A percentile compares a stretch with the other conserved stretches of the same genome.
phyloP scores from a whole-genome alignment of 37 sponge, comb jelly and placozoan genomes.

The Tethya wilhelma region DNA sequence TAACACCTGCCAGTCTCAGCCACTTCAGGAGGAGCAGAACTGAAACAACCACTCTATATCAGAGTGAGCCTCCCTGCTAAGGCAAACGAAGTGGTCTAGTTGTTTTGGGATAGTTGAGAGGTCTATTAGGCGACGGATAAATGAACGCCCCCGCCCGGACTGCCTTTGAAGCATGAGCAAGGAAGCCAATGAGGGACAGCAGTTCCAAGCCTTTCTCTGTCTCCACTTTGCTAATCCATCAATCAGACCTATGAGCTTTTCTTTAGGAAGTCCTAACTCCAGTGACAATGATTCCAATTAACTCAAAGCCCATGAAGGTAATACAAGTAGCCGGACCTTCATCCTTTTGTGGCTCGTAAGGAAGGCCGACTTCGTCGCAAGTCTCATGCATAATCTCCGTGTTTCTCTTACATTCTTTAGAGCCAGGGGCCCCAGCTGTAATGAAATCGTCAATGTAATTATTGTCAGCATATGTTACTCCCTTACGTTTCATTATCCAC shows the following conservation, averaged over 20 bases:
- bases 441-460: constrained; percentile 1
- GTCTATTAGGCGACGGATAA: not conserved
- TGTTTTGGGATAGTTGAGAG: not conserved
- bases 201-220: too few relatives aligned
- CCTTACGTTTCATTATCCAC: not conserved
- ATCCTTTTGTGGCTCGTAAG: not conserved
- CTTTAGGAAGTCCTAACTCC: too few relatives aligned
- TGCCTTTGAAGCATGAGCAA: not conserved
- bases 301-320: too few relatives aligned
- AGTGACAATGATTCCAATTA: too few relatives aligned
- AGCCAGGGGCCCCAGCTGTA: not conserved
- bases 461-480: too few relatives aligned
- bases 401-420: not conserved
- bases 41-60: not conserved
- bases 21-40: not conserved
- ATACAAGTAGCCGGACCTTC: too few relatives aligned
- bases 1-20: too few relatives aligned
- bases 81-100: not conserved
- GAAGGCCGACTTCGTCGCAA: not conserved
- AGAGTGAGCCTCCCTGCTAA: not conserved
- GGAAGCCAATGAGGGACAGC: too few relatives aligned
- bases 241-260: too few relatives aligned
- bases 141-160: not conserved
- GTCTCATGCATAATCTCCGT: not conserved
- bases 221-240: too few relatives aligned